phyloP scores from a whole-genome alignment of 1,140 invertebrate species.

The Solenopsis fugax region DNA sequence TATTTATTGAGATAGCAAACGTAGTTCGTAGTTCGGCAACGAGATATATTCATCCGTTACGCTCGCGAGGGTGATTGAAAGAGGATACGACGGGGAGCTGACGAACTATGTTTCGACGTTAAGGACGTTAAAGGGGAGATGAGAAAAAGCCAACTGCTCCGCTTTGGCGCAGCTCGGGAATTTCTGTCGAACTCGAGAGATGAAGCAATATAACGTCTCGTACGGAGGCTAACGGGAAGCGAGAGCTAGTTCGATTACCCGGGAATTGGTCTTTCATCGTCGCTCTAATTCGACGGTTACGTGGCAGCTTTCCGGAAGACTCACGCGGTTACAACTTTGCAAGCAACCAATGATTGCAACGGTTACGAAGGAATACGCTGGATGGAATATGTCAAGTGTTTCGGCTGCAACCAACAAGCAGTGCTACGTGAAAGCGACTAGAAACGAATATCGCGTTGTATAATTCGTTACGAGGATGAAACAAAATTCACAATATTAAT shows the following conservation, averaged over 20 bases:
- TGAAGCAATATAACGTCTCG: slow-evolving; percentile 57
- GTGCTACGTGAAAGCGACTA: background rate
- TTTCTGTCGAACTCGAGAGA: slow-evolving; percentile 51
- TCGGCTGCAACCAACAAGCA: background rate
- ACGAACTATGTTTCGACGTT: slow-evolving; percentile 48
- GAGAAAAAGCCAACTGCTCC: slow-evolving; percentile 34
- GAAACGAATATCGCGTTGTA: background rate
- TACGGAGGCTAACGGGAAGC: slow-evolving; percentile 42
- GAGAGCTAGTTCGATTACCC: slow-evolving; percentile 61
- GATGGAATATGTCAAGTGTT: slow-evolving; percentile 13
- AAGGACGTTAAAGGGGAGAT: slow-evolving; percentile 43
- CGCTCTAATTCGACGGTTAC: slow-evolving; percentile 65
- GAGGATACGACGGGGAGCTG: background rate
- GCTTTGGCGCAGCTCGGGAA: background rate
- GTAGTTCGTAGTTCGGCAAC: background rate
- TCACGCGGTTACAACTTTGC: slow-evolving; percentile 40
- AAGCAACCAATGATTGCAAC: slow-evolving; percentile 20
- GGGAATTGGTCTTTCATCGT: slow-evolving; percentile 68
- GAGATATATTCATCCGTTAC: slow-evolving; percentile 31
- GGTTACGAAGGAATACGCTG: background rate
- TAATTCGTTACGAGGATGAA: slow-evolving; percentile 1
- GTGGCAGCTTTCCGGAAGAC: slow-evolving; percentile 57
- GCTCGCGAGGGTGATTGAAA: background rate
- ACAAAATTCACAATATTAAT: slow-evolving; percentile 2
- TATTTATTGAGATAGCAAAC: slow-evolving; percentile 18